Evolutionary conservation across 2,888 invertebrate species (phyloP).

Genomic region (Spisula subtruncata): DNA sequence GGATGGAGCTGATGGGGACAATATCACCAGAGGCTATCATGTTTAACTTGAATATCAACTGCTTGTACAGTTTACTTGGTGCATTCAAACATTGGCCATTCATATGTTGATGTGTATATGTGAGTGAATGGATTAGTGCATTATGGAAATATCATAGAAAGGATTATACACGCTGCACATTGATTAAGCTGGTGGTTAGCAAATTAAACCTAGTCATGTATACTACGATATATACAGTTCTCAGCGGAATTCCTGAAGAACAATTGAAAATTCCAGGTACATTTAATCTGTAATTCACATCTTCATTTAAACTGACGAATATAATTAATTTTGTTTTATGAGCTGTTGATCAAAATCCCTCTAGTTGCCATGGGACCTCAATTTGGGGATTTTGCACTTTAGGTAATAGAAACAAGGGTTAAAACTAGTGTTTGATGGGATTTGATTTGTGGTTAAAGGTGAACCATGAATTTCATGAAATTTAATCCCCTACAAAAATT

Average conservation of each 20-base stretch:
- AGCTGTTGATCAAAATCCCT: too few relatives aligned
- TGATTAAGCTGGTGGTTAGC: not conserved
- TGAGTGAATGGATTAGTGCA: not conserved
- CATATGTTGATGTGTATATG: not conserved
- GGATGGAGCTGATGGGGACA: not conserved
- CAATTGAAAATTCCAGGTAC: constrained; percentile 54
- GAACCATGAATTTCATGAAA: too few relatives aligned
- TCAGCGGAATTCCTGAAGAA: constrained; percentile 58
- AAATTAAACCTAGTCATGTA: constrained; percentile 36
- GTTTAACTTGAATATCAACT: not conserved
- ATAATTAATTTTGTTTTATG: too few relatives aligned
- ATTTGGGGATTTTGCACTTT: too few relatives aligned
- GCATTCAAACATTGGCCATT: not conserved
- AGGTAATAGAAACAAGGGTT: too few relatives aligned
- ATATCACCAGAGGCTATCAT: not conserved
- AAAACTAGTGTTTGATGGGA: too few relatives aligned
- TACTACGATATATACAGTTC: constrained; percentile 62
- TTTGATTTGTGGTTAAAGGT: too few relatives aligned
- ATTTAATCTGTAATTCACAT: not conserved
- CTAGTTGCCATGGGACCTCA: too few relatives aligned
- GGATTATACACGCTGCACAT: not conserved
- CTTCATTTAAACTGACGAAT: too few relatives aligned
- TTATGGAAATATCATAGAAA: not conserved
- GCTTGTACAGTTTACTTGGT: not conserved
- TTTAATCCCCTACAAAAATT: too few relatives aligned